Evolutionary conservation across 2,113 vertebrate genomes (phyloP).

Genomic region (Embiotoca jacksoni): DNA sequence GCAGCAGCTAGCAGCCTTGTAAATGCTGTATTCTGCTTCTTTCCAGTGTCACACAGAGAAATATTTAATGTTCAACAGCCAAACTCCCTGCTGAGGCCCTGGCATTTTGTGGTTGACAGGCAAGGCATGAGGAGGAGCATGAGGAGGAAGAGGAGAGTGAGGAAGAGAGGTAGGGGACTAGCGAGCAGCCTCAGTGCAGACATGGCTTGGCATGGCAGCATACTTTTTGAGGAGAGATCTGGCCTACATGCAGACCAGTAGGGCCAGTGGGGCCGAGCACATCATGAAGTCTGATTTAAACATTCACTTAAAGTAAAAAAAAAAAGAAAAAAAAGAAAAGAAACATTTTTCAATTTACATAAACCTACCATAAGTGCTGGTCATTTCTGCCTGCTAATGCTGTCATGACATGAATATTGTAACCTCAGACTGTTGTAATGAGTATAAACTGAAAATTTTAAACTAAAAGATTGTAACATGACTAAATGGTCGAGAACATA

Average conservation of each 20-base stretch:
- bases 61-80: conserved; percentile 13
- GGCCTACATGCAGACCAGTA: conserved; percentile 68
- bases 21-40: background rate
- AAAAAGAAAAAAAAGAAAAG: too few relatives aligned
- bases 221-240: conserved; percentile 7
- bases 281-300: conserved; percentile 8
- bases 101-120: conserved; percentile 62
- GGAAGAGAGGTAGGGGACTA: background rate
- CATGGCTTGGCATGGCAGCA: conserved; percentile 60
- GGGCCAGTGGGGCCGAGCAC: conserved; percentile 15
- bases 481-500: too few relatives aligned
- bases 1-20: background rate
- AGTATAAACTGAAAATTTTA: too few relatives aligned
- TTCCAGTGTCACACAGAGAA: conserved; percentile 16
- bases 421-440: background rate
- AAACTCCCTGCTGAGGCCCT: conserved; percentile 30
- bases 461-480: too few relatives aligned
- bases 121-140: conserved; percentile 43
- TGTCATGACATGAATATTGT: background rate
- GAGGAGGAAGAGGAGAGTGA: conserved; percentile 21
- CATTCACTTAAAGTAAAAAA: conserved; percentile 28
- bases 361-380: background rate
- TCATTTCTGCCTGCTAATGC: background rate
- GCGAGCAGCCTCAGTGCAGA: conserved; percentile 72
- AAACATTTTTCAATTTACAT: background rate